Evolutionary conservation across 1,140 invertebrate genomes (phyloP).

Genomic region (Diachasma alloeum): DNA sequence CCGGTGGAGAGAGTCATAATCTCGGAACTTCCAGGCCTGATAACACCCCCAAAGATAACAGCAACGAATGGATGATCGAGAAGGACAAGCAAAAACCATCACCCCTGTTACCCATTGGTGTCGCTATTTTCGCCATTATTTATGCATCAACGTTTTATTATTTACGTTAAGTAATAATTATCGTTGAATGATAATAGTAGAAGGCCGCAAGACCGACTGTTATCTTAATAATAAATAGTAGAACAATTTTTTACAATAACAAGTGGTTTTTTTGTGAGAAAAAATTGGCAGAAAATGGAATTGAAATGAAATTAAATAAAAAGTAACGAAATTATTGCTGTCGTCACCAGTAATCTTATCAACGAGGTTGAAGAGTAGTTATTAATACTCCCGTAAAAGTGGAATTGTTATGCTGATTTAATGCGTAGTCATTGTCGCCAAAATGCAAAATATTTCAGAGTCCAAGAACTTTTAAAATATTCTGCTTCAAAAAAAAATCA

Average conservation of each 20-base stretch:
- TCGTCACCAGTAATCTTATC: neutral
- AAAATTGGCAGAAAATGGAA: neutral
- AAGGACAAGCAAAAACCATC: constrained; percentile 33
- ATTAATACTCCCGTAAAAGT: neutral
- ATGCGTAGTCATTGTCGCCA: too few species aligned
- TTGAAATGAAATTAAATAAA: neutral
- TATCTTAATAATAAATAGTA: too few species aligned
- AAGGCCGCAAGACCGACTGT: too few species aligned
- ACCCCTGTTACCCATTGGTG: constrained; percentile 17
- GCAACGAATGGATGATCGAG: constrained; percentile 32
- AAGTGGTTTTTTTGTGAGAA: neutral
- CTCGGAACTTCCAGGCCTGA: too few species aligned
- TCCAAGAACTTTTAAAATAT: too few species aligned
- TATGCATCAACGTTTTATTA: constrained; percentile 49
- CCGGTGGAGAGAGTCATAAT: constrained; percentile 15
- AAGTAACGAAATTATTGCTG: neutral
- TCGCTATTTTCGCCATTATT: constrained; percentile 31
- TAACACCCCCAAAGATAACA: too few species aligned
- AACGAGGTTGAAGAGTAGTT: neutral
- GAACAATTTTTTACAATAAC: neutral
- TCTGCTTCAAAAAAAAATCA: too few species aligned
- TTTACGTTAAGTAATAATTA: constrained; percentile 19
- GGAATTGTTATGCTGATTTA: neutral
- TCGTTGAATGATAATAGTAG: too few species aligned
- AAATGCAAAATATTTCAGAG: too few species aligned